Evolutionary conservation across 2,113 vertebrate genomes (phyloP).

Genomic region (Redunca redunca): DNA sequence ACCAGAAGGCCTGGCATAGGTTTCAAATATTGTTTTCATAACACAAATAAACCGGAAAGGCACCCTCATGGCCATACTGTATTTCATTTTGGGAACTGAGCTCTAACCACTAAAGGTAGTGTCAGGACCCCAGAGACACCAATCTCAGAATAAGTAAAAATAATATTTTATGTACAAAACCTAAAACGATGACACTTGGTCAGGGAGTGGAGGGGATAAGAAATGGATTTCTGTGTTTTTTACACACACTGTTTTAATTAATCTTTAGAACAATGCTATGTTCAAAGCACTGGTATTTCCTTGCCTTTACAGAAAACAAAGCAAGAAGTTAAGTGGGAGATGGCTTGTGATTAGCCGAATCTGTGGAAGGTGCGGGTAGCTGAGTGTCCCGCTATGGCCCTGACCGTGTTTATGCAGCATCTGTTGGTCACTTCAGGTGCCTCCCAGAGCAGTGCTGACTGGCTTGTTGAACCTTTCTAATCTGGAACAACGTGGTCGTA

Average conservation of each 20-base stretch:
- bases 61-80: not conserved
- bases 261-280: not conserved
- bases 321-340: not conserved
- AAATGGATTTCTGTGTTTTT: not conserved
- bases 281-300: not conserved
- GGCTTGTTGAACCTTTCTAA: not conserved
- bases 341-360: not conserved
- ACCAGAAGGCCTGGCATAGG: not conserved
- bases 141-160: conserved; percentile 14
- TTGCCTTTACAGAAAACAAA: not conserved
- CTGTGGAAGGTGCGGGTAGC: not conserved
- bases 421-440: not conserved
- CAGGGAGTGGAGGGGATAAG: not conserved
- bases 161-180: not conserved
- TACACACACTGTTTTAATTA: not conserved
- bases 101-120: not conserved
- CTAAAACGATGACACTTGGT: not conserved
- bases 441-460: fast-evolving
- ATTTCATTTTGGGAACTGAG: conserved; percentile 32
- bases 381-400: fast-evolving
- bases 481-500: not conserved
- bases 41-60: conserved; percentile 22
- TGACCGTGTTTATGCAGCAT: not conserved
- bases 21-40: conserved; percentile 22
- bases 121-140: not conserved